These are phyloP conservation scores for Chaetodon trifascialis DNA, from an alignment of 2,113 vertebrate species.

Conservation along the genomic window DNA sequence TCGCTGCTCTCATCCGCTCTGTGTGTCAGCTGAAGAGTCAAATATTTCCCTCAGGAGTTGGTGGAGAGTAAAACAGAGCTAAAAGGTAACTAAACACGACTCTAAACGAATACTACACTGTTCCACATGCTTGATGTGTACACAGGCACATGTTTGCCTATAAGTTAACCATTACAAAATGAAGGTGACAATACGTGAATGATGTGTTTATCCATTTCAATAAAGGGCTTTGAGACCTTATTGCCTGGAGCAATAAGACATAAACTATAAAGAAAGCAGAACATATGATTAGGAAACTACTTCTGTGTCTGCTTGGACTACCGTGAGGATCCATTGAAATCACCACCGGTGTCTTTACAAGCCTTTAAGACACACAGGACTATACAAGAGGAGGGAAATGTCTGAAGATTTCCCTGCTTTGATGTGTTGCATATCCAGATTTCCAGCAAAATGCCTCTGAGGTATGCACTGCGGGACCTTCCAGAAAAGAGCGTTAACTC, in stretches of 20 bases:
- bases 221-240: neutral
- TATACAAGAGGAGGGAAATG: neutral
- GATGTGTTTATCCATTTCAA: neutral
- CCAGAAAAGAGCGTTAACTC: slow-evolving; percentile 50
- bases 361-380: neutral
- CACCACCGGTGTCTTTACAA: neutral
- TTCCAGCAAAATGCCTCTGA: slow-evolving; percentile 5
- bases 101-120: neutral
- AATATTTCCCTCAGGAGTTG: neutral
- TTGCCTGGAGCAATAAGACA: neutral
- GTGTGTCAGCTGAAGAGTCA: too few species aligned
- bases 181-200: neutral
- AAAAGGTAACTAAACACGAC: neutral
- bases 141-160: neutral
- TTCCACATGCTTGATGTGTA: neutral
- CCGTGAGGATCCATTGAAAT: neutral
- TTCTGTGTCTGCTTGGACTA: neutral
- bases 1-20: neutral
- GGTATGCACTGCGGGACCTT: slow-evolving; percentile 2
- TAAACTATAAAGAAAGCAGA: neutral
- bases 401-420: neutral
- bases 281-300: neutral
- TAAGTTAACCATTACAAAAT: too few species aligned
- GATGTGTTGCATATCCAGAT: slow-evolving; percentile 20
- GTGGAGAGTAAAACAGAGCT: neutral